Base-by-base conservation (phyloP, 2,113 vertebrate genomes). In the Dascyllus trimaculatus region DNA sequence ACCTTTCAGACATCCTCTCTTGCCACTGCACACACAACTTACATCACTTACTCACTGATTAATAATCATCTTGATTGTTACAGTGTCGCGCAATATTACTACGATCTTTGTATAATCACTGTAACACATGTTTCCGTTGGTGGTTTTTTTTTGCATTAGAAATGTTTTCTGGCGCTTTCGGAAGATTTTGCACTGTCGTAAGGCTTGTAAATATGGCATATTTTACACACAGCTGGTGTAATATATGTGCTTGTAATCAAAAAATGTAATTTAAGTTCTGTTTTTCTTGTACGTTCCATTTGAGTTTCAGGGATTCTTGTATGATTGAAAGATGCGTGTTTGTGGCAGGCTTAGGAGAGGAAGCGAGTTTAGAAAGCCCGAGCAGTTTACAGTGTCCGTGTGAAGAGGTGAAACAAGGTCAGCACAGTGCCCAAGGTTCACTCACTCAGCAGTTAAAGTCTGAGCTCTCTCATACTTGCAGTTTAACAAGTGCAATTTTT, bases 251-350 rank as follows among this genome's bases (percentile, higher is more conserved):
- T 88, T 82, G 67, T 71, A 77, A 80, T 83, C 61, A 74, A 85
- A 75, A n/a, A 29, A 38, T 72, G 46, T 86, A 80, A 82, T 77
- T 78, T 78, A 67, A 63, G 53, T 51, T 69, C 14, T 71, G 45
- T 81, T 85, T n/a, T 81, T 84, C 75, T 81, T 49, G 46, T 75
- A 52, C 57, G 74, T 83, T 86, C 53, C 74, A 77, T 71, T 86
- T 88, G 45, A 60, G 78, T 91, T 94, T 94, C 92, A 94, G 93
- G 92, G 92, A 94, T 93, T 89, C 79, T 71, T 60, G 54, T 73
- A 51, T 48, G 56, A 63, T 57, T 67, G 75, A 71, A 81, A 78
- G 65, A 73, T 58, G 69, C 49, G 51, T 29, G 45, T 72, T 67
- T 59, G 69, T 58, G 59, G 67, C 58, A 67, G 62, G 62, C 45